These are phyloP conservation scores for Heterodera carotae DNA, from an alignment of 1,140 invertebrate genomes.

Conservation along the genomic window DNA sequence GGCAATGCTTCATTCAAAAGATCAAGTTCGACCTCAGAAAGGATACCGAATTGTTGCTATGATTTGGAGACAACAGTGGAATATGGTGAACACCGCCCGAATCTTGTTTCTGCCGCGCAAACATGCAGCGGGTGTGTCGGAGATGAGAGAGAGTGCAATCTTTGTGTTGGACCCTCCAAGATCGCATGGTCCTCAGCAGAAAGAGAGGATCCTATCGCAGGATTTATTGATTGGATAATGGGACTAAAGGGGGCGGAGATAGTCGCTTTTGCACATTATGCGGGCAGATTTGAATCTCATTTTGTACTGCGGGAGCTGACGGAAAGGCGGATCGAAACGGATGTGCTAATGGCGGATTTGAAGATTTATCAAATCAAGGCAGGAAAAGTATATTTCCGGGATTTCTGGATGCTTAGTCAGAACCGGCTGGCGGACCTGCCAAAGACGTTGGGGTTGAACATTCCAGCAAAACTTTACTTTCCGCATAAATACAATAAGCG, in stretches of 20 bases:
- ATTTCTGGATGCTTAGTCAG: too few species aligned
- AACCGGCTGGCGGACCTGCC: background rate
- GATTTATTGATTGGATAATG: background rate
- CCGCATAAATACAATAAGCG: background rate
- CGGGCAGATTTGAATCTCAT: background rate
- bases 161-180: background rate
- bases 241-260: background rate
- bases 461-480: background rate
- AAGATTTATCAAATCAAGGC: conserved; percentile 5
- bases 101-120: background rate
- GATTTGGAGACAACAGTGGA: too few species aligned
- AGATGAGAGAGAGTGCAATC: background rate
- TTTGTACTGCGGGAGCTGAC: background rate
- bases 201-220: background rate
- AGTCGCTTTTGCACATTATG: background rate
- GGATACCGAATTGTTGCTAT: too few species aligned
- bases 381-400: background rate
- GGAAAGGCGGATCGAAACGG: background rate
- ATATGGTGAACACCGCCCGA: background rate
- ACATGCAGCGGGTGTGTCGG: conserved; percentile 9
- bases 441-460: background rate
- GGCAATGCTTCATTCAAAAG: background rate
- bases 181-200: background rate
- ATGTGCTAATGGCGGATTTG: background rate
- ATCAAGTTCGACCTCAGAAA: background rate